Evolutionary conservation across 2,888 invertebrate genomes (phyloP).

Genomic region (Tachystola acroxantha): DNA sequence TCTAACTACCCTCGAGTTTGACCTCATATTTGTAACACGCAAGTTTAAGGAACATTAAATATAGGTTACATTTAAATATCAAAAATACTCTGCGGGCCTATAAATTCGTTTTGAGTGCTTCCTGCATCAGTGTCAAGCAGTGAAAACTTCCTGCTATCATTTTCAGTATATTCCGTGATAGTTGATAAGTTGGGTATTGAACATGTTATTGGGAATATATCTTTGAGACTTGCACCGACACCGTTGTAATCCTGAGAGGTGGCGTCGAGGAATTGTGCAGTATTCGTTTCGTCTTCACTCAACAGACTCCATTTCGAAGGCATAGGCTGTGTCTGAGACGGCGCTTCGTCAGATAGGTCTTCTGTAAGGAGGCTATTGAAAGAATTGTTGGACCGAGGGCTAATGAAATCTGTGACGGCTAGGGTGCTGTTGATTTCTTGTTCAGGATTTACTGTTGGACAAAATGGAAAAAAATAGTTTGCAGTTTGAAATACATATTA

Average conservation of each 20-base stretch:
- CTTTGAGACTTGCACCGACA: slow-evolving; percentile 43
- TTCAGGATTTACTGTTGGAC: too few relatives aligned
- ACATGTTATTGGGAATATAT: slow-evolving; percentile 54
- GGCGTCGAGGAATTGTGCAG: slow-evolving; percentile 24
- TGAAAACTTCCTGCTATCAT: slow-evolving; percentile 32
- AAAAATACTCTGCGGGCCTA: slow-evolving; percentile 21
- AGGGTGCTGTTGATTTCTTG: not conserved
- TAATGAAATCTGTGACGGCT: slow-evolving; percentile 25
- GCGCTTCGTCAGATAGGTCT: slow-evolving; percentile 45
- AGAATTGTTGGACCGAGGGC: slow-evolving; percentile 20
- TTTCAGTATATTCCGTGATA: slow-evolving; percentile 51
- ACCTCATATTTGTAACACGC: too few relatives aligned
- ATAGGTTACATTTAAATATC: slow-evolving; percentile 14
- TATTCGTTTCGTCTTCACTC: slow-evolving; percentile 55
- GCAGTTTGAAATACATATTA: too few relatives aligned
- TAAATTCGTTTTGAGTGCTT: slow-evolving; percentile 10
- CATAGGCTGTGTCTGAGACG: slow-evolving; percentile 1
- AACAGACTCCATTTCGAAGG: slow-evolving; percentile 49
- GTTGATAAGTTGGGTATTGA: slow-evolving; percentile 62
- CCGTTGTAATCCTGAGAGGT: slow-evolving; percentile 10
- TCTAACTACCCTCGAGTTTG: too few relatives aligned
- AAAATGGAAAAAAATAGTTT: too few relatives aligned
- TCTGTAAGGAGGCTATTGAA: slow-evolving; percentile 54
- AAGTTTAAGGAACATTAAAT: too few relatives aligned
- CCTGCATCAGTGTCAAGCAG: slow-evolving; percentile 24